phyloP scores from a whole-genome alignment of 2,888 invertebrate genomes.

The Anorthoa munda region DNA sequence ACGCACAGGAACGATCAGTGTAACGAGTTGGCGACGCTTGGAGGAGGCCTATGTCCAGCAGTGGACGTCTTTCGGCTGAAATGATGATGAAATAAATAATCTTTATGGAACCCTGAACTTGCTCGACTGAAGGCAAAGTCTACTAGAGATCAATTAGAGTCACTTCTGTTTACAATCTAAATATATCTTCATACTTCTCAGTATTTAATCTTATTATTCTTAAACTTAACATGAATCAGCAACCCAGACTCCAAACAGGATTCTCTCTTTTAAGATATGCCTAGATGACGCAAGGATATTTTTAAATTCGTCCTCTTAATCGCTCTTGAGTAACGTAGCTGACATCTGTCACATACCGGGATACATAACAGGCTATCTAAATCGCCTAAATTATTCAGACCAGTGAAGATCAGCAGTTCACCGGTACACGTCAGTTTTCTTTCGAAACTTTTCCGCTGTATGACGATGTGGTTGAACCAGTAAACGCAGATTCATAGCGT shows the following conservation, averaged over 20 bases:
- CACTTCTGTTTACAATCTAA: not conserved
- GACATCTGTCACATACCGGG: not conserved
- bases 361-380: not conserved
- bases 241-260: not conserved
- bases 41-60: too few relatives aligned
- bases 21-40: too few relatives aligned
- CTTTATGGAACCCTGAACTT: not conserved
- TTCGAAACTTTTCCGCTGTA: not conserved
- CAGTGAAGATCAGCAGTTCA: too few relatives aligned
- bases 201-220: not conserved
- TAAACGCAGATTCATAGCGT: too few relatives aligned
- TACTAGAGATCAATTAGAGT: not conserved
- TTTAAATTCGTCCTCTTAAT: not conserved
- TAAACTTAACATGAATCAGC: not conserved
- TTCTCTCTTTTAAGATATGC: not conserved
- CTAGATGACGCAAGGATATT: not conserved
- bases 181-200: slow-evolving; percentile 1
- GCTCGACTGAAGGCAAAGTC: not conserved
- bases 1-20: too few relatives aligned
- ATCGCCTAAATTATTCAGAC: not conserved
- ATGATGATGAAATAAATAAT: slow-evolving; percentile 1
- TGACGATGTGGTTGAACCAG: too few relatives aligned
- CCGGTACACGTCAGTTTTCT: not conserved
- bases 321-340: not conserved
- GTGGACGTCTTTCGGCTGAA: too few relatives aligned